Evolutionary conservation across 1,140 invertebrate genomes (phyloP).

Genomic region (Drosophila kurseongensis): DNA sequence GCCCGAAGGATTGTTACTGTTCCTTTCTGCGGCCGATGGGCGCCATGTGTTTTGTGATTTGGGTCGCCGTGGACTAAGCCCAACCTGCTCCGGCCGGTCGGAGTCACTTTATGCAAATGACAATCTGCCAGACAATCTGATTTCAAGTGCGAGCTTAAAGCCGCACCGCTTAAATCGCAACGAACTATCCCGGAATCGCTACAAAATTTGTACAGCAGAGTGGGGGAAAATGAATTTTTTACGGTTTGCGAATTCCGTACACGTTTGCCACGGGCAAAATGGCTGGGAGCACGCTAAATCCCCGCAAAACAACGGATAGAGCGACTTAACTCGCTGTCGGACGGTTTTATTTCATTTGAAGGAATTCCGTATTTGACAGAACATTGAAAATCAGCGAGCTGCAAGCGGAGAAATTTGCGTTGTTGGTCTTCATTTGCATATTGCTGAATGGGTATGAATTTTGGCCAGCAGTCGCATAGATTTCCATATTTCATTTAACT

Average conservation of each 20-base stretch:
- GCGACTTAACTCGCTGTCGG: conserved; percentile 22
- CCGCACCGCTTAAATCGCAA: conserved; percentile 12
- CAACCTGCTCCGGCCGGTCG: conserved; percentile 6
- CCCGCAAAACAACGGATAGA: conserved; percentile 16
- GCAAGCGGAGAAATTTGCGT: not conserved
- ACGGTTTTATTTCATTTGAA: conserved; percentile 61
- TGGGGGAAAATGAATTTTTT: conserved; percentile 27
- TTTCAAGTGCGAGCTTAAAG: conserved; percentile 33
- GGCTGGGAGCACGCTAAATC: conserved; percentile 5
- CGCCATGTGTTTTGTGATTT: conserved; percentile 76
- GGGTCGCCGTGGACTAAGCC: conserved; percentile 41
- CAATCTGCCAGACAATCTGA: conserved; percentile 30
- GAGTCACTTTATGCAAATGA: conserved; percentile 70
- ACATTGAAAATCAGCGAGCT: conserved; percentile 28
- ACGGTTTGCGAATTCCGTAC: conserved; percentile 38
- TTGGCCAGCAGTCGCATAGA: conserved; percentile 20
- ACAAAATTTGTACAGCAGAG: conserved; percentile 5
- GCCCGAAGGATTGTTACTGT: not conserved
- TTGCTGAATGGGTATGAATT: conserved; percentile 34
- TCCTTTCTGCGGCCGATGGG: conserved; percentile 40
- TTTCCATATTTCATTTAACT: conserved; percentile 21
- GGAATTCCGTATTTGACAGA: conserved; percentile 48
- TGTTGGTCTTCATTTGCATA: conserved; percentile 51
- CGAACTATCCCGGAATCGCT: conserved; percentile 6
- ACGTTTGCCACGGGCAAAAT: conserved; percentile 28